Evolutionary conservation across 2,113 vertebrate genomes (phyloP).

Genomic region (Pelmatolapia mariae): DNA sequence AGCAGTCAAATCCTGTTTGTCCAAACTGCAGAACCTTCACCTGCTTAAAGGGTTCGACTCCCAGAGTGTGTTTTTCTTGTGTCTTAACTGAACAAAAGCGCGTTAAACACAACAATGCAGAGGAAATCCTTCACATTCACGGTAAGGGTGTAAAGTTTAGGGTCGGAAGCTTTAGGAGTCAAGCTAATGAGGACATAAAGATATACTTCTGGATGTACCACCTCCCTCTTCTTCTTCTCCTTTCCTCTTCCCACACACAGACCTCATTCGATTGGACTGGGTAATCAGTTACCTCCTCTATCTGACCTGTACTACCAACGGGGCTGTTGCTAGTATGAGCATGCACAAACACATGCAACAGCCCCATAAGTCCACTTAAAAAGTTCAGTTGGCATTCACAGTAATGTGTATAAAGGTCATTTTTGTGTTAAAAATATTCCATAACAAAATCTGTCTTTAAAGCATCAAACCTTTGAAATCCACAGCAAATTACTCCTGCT

Average conservation of each 20-base stretch:
- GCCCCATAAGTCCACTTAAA: slow-evolving; percentile 26
- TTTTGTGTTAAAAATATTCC: neutral
- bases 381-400: neutral
- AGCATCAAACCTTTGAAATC: neutral
- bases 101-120: slow-evolving; percentile 21
- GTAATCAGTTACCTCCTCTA: slow-evolving; percentile 73
- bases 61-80: slow-evolving; percentile 36
- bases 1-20: slow-evolving; percentile 40
- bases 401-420: neutral
- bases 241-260: slow-evolving; percentile 31
- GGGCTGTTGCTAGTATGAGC: neutral
- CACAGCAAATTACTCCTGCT: neutral
- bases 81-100: slow-evolving; percentile 44
- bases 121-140: slow-evolving; percentile 45
- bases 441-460: neutral
- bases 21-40: slow-evolving; percentile 7
- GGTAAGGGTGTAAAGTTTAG: slow-evolving; percentile 46
- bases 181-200: slow-evolving; percentile 37
- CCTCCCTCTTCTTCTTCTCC: slow-evolving; percentile 1
- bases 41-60: slow-evolving; percentile 15
- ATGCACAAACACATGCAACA: neutral
- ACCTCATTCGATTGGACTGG: slow-evolving; percentile 58
- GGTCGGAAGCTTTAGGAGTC: slow-evolving; percentile 22
- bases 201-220: neutral
- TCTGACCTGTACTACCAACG: slow-evolving; percentile 36